Evolutionary conservation across 2,113 vertebrate species (phyloP).

Genomic region (Rhynchomys soricoides): DNA sequence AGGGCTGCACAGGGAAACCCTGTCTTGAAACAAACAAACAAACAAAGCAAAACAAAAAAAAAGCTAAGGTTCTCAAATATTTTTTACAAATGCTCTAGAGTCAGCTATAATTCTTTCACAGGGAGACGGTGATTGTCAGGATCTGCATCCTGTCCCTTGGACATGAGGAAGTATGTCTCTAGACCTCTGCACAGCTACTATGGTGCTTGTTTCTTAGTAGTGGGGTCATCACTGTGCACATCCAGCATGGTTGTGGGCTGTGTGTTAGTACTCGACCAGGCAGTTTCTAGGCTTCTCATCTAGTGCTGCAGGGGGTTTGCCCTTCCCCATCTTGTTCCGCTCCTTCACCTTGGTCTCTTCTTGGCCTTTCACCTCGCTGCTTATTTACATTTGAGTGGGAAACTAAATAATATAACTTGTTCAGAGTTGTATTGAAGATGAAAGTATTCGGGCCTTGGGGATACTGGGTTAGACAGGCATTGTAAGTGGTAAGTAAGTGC

Average conservation of each 20-base stretch:
- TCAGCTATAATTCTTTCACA: conserved; percentile 50
- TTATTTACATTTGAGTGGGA: conserved; percentile 46
- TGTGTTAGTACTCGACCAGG: background rate
- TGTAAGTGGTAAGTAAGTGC: conserved; percentile 29
- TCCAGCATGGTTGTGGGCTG: background rate
- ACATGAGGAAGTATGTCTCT: conserved; percentile 33
- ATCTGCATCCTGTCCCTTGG: conserved; percentile 27
- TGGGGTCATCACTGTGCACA: background rate
- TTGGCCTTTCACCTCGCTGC: conserved; percentile 46
- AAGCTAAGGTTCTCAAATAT: background rate
- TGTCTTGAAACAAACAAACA: too few relatives aligned
- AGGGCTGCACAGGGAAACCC: too few relatives aligned
- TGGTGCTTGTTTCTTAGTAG: background rate
- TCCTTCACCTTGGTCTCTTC: conserved; percentile 37
- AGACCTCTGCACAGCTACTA: background rate
- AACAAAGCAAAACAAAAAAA: too few relatives aligned
- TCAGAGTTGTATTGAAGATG: conserved; percentile 55
- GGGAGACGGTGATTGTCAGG: conserved; percentile 40
- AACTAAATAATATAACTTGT: conserved; percentile 41
- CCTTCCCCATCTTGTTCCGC: background rate
- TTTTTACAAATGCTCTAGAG: conserved; percentile 42
- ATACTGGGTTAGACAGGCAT: too few relatives aligned
- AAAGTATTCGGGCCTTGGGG: background rate
- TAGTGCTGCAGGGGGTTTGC: background rate
- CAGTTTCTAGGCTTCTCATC: background rate